A percentile compares a stretch with the other conserved stretches of the same genome.
Evolutionary conservation across 2,888 invertebrate species (phyloP).

Genomic region (Tinea pellionella): DNA sequence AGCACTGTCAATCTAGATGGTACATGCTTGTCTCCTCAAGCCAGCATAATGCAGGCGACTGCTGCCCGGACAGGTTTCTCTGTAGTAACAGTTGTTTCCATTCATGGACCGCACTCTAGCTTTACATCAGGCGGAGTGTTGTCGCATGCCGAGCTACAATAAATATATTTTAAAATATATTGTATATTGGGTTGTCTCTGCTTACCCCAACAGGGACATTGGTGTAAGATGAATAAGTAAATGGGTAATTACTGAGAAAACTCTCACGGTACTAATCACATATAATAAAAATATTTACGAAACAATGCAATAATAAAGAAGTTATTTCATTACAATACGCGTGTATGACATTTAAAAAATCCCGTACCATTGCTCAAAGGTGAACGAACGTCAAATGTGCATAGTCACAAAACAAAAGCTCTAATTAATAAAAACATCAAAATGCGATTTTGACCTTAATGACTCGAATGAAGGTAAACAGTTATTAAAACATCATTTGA

Average conservation of each 20-base stretch:
- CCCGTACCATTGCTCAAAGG: neutral
- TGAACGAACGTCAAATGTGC: neutral
- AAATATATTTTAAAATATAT: no score
- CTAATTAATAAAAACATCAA: neutral
- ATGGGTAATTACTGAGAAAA: no score
- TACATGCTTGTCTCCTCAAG: no score
- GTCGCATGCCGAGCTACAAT: no score
- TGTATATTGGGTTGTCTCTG: no score
- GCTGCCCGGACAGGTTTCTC: neutral
- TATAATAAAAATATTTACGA: no score
- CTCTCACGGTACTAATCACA: no score
- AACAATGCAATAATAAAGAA: no score
- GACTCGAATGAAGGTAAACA: neutral
- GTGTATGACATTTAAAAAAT: no score
- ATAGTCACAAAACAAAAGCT: neutral
- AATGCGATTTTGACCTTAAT: conserved; percentile 1
- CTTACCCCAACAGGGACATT: no score
- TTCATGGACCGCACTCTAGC: neutral
- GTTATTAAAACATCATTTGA: neutral
- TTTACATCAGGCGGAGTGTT: neutral
- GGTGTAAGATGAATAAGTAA: no score
- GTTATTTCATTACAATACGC: no score
- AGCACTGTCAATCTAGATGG: neutral
- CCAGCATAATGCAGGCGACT: neutral
- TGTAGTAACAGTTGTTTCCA: neutral